Conservation (phyloP, 2,797 vertebrate species). For the Phalloptychus januarius region DNA sequence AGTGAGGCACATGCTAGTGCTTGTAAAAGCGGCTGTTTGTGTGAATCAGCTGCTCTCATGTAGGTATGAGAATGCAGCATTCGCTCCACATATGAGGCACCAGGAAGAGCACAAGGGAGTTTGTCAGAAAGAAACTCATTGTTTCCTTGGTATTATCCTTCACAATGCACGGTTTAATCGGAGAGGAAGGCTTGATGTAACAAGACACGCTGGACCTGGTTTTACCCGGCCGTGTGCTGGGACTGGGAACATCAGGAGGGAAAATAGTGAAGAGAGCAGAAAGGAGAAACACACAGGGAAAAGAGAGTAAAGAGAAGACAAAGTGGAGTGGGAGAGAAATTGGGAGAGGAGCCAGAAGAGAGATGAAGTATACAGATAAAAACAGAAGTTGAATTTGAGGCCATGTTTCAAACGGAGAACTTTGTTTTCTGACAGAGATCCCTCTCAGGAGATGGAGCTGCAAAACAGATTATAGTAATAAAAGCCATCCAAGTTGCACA, state of each 20-base stretch:
- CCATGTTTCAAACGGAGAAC: conserved; percentile 61
- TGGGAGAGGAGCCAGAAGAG: conserved; percentile 23
- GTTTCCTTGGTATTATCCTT: conserved; percentile 70
- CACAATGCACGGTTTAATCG: conserved; percentile 74
- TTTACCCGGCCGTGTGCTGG: conserved; percentile 57
- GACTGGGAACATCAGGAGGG: conserved; percentile 38
- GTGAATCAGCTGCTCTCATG: neutral
- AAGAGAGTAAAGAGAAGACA: conserved; percentile 35
- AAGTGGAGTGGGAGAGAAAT: conserved; percentile 34
- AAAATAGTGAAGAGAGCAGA: conserved; percentile 27
- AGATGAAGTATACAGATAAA: conserved; percentile 39
- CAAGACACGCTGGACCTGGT: conserved; percentile 69
- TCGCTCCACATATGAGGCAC: conserved; percentile 20
- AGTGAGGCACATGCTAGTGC: conserved; percentile 51
- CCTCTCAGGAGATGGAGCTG: conserved; percentile 72
- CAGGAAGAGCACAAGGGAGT: conserved; percentile 47
- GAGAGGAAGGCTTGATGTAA: conserved; percentile 66
- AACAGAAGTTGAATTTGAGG: conserved; percentile 63
- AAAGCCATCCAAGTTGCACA: conserved; percentile 63
- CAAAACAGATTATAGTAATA: conserved; percentile 71
- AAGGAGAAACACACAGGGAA: conserved; percentile 32
- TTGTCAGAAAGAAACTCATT: conserved; percentile 66
- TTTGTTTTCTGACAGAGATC: conserved; percentile 77
- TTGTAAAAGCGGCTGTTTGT: conserved; percentile 50
- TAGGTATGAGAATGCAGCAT: conserved; percentile 13